Base-by-base conservation (phyloP, 2,888 invertebrate genomes). In the Ecliptopera silaceata region DNA sequence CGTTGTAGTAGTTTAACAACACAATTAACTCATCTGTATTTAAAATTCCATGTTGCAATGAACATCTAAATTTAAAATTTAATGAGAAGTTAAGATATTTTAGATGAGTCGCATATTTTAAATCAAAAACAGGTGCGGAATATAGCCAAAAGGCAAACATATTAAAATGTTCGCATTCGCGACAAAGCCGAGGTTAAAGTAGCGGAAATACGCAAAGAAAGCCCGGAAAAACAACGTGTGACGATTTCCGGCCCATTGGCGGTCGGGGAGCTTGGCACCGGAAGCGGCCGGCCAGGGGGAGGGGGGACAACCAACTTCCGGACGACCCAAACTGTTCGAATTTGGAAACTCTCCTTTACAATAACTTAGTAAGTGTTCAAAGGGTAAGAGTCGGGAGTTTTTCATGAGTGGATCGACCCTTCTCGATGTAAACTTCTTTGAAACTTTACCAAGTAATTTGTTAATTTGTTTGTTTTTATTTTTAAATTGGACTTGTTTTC, bases 201-300 rank as follows among this genome's bases (percentile, higher is more conserved):
- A 55, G 50, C 63, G 66, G 66, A 66, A 66, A 64, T 64, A 63
- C 66, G 59, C 56, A 60, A 66, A 66, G 63, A 63, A 63, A 64
- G 55, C 61, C 56, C 64, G 64, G 66, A 67, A 65, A 65, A 65
- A 65, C 65, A 64, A 65, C 67, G 67, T 63, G 63, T 64, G 71
- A 68, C 71, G 71, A 72, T 73, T 72, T 73, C 72, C 71, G 71
- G 63, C 43, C 71, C 66, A 71, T 70, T 63, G 69, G 61, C 56
- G 61, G 61, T 42, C 44, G 63, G 60, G 68, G 60, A 49, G 54
- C 56, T 18, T 39, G 63, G 59, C 54, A 45, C 66, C 69, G 72
- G 72, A 70, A 68, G 64, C 58, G 12, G 36, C 20, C 17, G 26
- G 44, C 12, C 29, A 29, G 6, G 52, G 55, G 54, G 56, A 58